Evolutionary conservation across 2,113 vertebrate genomes (phyloP), one percentile per base, ranked within the genome.

Genomic region (Hemiprocne comata): DNA sequence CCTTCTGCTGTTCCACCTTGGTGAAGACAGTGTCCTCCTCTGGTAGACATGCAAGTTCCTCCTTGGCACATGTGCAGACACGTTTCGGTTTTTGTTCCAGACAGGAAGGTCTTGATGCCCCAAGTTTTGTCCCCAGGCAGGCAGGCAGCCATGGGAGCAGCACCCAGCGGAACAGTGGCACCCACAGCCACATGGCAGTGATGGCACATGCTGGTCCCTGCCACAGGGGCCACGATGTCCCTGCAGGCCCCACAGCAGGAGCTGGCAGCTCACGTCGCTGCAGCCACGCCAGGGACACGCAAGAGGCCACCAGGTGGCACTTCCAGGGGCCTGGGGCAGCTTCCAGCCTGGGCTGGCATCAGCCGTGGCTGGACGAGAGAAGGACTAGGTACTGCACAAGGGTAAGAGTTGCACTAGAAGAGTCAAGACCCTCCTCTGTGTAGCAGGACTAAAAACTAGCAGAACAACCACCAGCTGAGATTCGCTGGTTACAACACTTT

Each of bases 401-500:
- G 73, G 54, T 71, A 55, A 53, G 58, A 90, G 95, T 92, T 95
- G 96, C 89, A 94, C 94, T 95, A 79, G 53, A 85, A 92, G 88
- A 94, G 93, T 96, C 96, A 97, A 97, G 93, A 94, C 93, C 81
- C 90, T 96, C 90, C 94, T 86, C 89, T 91, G 93, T 88, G 73
- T 95, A 87, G 91, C 96, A 95, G 94, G 90, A 92, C 65, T 87
- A 34, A 94, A 81, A 83, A 85, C 84, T 19, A 57, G 87, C 95
- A 94, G 89, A 26, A 74, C 76, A 93, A 80, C 83, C 74, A 1
- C 33, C 34, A 64, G 93, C 92, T 61, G 79, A 91, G 48, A 81
- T 76, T 58, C 85, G 81, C 91, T 90, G 84, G 94, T 89, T 55
- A n/a, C 80, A 91, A 19, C 93, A 88, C 90, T 96, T 97, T 95